Evolutionary conservation across 2,888 invertebrate genomes (phyloP), one percentile per base, ranked within the genome.

Genomic region (Microplitis deprimator): DNA sequence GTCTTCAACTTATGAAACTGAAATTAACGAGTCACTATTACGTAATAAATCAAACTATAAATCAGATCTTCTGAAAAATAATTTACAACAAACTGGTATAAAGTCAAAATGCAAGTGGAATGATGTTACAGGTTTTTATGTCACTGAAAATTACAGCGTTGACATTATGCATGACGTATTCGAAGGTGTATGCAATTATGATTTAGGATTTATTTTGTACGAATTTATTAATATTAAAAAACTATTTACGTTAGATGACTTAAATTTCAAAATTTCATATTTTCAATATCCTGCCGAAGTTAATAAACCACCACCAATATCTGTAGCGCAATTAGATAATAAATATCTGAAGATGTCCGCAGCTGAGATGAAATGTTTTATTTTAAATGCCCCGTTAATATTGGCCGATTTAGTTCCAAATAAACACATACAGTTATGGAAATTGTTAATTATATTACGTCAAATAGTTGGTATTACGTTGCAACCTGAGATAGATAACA

Each of bases 391-490:
- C 17, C 20, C 38, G 8, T 60, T 76, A 5, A 50, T 76, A 10
- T 10, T 76, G 5, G 67, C 59, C 0, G 60, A 71, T 50, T 59
- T 29, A 8, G n/a, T 71, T 38, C 70, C 65, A 38, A 2, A 67
- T 10, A 70, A 68, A 5, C 72, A 80, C 59, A 70, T 17, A 3
- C 1, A 72, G 10, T 61, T 20, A 65, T 79, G 78, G 80, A 74
- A 72, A 65, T 70, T 80, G 16, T 75, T 75, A 38, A 17, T 77
- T 39, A 17, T 72, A 7, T 20, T 78, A 13, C 71, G 78, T 16
- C 13, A 78, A 76, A 78, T 79, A 8, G 70, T 75, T 39, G 76
- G 65, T 38, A 50, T 79, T 39, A 39, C 60, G 39, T 39, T 79
- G n/a, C 60, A 74, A 62, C 10, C 39, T n/a, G 5, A n/a, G 13